Base-by-base conservation (phyloP, 2,797 vertebrate genomes). In the Manis crassicaudata region DNA sequence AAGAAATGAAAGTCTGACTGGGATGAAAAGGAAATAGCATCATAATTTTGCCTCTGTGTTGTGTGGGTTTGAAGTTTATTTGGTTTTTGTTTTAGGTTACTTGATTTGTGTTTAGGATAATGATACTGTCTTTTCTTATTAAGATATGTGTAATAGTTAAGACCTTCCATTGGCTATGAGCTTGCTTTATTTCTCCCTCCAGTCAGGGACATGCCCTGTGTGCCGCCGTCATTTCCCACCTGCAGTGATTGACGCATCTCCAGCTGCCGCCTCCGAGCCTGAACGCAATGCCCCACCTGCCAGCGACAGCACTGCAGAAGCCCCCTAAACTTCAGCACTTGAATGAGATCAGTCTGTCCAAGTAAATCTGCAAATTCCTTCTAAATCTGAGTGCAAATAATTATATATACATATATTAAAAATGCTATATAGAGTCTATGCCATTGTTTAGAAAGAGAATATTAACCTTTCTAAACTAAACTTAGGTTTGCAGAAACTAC, bases 191-290 rank as follows among this genome's bases (percentile, higher is more conserved):
- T 17, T 17, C 80, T 32, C 84, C 79, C 80, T 97, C 1, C 90
- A 99, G 99, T 99, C 99, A 0, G 99, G 99, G 97, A 99, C 99
- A 0, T 99, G 99, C 95, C 99, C 99, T 1, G 98, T 99, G 80
- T 99, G 99, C 96, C 99, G 99, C 52, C 98, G 98, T 27, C 98
- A 99, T 63, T 98, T 99, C 97, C 95, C 97, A 43, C 97, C 98
- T 32, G 86, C 96, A 0, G 96, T 95, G 88, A 96, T 98, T 0
- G 98, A 99, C 85, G 80, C 96, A 4, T 90, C 96, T 25, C 96
- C 92, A 72, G 96, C 95, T 63, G 63, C 70, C 73, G 81, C 97
- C 67, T 88, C 97, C 4, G 95, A 94, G 0, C 92, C 97, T 79
- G 98, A 97, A 11, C 62, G 58, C 62, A 97, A 97, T 32, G 97